A percentile compares a stretch with the other conserved stretches of the same genome.
phyloP scores from a whole-genome alignment of 2,113 vertebrate species.

The Octodon degus region DNA sequence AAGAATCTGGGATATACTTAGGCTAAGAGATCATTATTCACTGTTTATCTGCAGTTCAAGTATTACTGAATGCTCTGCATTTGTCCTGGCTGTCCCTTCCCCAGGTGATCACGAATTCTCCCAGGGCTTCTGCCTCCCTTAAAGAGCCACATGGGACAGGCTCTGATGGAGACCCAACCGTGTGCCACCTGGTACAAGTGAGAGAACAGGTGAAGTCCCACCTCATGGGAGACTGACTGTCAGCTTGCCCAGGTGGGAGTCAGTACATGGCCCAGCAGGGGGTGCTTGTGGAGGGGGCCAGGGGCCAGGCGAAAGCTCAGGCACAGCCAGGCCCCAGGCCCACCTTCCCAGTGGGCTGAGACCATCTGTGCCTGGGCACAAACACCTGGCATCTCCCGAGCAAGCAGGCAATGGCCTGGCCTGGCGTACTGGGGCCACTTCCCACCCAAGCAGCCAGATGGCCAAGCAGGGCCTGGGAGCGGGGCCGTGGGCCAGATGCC shows the following conservation, averaged over 20 bases:
- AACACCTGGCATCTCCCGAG: not conserved
- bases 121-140: accelerated
- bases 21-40: not conserved
- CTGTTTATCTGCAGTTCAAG: not conserved
- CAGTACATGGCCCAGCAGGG: not conserved
- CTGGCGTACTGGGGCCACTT: not conserved
- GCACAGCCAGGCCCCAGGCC: not conserved
- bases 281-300: not conserved
- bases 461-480: not conserved
- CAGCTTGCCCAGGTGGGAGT: not conserved
- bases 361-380: constrained; percentile 1
- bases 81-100: not conserved
- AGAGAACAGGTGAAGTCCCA: not conserved
- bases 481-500: not conserved
- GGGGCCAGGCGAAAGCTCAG: accelerated
- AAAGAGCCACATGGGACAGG: accelerated
- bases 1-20: not conserved
- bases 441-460: constrained; percentile 11
- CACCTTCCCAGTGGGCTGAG: not conserved
- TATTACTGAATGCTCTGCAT: too few relatives aligned
- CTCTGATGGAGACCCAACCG: accelerated
- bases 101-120: not conserved
- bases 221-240: too few relatives aligned
- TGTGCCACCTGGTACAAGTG: accelerated
- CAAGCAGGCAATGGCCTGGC: accelerated